A percentile compares a stretch with the other conserved stretches of the same genome.
These are phyloP conservation scores for Gortyna flavago DNA, from an alignment of 2,888 invertebrate genomes.

Conservation along the genomic window DNA sequence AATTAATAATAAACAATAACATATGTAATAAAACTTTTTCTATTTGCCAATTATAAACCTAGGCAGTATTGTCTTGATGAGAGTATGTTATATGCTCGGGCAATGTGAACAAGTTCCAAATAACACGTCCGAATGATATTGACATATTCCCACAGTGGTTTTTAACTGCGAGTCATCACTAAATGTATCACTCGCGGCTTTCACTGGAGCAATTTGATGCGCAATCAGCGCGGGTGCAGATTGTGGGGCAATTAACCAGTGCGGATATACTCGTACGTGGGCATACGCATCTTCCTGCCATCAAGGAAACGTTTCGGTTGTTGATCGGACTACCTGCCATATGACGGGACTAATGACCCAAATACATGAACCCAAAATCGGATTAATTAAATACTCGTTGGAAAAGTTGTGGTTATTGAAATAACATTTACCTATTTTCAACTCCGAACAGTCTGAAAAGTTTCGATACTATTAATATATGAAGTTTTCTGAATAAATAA, in stretches of 20 bases:
- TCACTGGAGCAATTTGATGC: slow-evolving; percentile 78
- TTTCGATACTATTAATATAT: slow-evolving; percentile 13
- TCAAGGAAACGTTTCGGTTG: slow-evolving; percentile 65
- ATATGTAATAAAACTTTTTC: slow-evolving; percentile 24
- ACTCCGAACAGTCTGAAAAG: slow-evolving; percentile 31
- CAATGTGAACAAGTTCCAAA: slow-evolving; percentile 24
- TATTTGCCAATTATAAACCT: slow-evolving; percentile 21
- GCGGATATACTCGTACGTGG: slow-evolving; percentile 72
- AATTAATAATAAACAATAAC: slow-evolving; percentile 32
- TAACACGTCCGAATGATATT: slow-evolving; percentile 42
- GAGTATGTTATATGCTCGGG: neutral
- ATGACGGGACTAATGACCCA: slow-evolving; percentile 21
- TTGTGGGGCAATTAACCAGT: slow-evolving; percentile 78
- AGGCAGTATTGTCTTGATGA: slow-evolving; percentile 9
- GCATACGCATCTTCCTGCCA: slow-evolving; percentile 70
- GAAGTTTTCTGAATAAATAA: slow-evolving; percentile 38
- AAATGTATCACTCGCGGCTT: slow-evolving; percentile 70
- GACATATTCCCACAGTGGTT: slow-evolving; percentile 38
- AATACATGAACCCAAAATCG: slow-evolving; percentile 1
- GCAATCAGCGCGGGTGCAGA: slow-evolving; percentile 72
- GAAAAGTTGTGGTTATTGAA: slow-evolving; percentile 27
- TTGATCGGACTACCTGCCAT: slow-evolving; percentile 32
- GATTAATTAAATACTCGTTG: slow-evolving; percentile 19
- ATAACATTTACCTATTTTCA: slow-evolving; percentile 27
- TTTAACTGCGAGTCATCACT: slow-evolving; percentile 51